Evolutionary conservation across 2,797 vertebrate genomes (phyloP), one percentile per base, ranked within the genome.

Genomic region (Clarias platycephalus): DNA sequence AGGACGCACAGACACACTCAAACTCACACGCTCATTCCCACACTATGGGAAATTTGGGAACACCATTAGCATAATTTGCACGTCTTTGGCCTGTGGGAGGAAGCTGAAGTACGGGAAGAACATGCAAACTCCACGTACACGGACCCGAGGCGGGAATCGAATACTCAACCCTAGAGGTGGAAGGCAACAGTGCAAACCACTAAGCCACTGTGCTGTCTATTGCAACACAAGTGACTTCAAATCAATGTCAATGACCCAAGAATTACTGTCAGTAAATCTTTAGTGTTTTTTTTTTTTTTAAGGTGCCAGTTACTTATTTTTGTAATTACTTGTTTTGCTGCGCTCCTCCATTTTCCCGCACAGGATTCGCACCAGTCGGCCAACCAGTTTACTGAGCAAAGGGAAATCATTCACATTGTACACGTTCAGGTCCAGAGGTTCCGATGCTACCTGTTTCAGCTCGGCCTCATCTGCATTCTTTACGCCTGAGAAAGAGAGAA

Each of bases 391-490:
- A 91, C 93, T 89, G 86, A 99, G 96, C 92, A 97, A 93, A 0
- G 96, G 96, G 89, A 99, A 99, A 91, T 97, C 97, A 63, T 96
- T 94, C 64, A 99, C 96, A 0, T 95, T 97, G 93, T 97, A 97
- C 1, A 98, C 95, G 0, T 97, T 97, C 80, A 97, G 90, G 83
- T 98, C 97, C 87, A 96, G 91, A 0, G 98, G 98, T 70, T 94
- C 95, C 0, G 98, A 98, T 0, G 96, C 98, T 88, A 99, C 94
- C 68, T 98, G 96, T 84, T 93, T 94, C 88, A 98, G 88, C 90
- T 99, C 97, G 0, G 95, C 95, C 88, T 98, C 97, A 0, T 99
- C 97, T 0, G 97, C 97, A 0, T 99, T 98, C 92, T 98, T 98
- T 88, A 99, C 97, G 1, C 98, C 97, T 99, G 24, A n/a, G 5